phyloP scores from a whole-genome alignment of 2,888 invertebrate genomes.

The Monopis laevigella region DNA sequence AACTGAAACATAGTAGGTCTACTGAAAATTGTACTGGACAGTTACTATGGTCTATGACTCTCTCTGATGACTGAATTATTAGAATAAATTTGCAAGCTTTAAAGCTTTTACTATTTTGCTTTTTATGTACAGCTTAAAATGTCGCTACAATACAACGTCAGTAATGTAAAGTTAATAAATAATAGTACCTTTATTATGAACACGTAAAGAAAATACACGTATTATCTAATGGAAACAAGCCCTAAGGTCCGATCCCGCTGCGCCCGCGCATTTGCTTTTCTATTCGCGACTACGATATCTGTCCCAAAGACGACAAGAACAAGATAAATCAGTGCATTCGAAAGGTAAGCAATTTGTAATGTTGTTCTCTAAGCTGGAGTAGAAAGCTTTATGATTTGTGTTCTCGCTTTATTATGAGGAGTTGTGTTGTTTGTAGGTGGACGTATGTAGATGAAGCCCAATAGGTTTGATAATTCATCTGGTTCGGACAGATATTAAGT shows the following conservation, averaged over 20 bases:
- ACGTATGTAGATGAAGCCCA: too few species aligned
- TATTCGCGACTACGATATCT: slow-evolving; percentile 23
- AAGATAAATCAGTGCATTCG: slow-evolving; percentile 44
- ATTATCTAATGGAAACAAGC: slow-evolving; percentile 20
- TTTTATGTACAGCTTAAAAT: too few species aligned
- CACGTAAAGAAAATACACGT: slow-evolving; percentile 15
- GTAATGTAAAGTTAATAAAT: neutral
- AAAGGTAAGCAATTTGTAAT: slow-evolving; percentile 50
- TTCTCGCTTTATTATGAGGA: slow-evolving; percentile 21
- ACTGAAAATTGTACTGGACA: too few species aligned
- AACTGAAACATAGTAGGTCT: too few species aligned
- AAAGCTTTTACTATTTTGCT: too few species aligned
- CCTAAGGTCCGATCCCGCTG: slow-evolving; percentile 24
- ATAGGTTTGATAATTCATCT: too few species aligned
- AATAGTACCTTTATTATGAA: neutral
- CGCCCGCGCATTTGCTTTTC: slow-evolving; percentile 20
- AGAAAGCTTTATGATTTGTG: slow-evolving; percentile 31
- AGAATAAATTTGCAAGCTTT: too few species aligned
- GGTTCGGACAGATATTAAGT: too few species aligned
- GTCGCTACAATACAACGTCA: too few species aligned
- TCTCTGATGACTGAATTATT: too few species aligned
- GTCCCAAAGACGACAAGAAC: slow-evolving; percentile 27
- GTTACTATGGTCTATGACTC: too few species aligned
- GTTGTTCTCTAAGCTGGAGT: slow-evolving; percentile 26
- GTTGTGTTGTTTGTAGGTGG: slow-evolving; percentile 13